These are phyloP conservation scores for Ariolimax columbianus DNA, from an alignment of 2,888 invertebrate genomes.

Conservation along the genomic window DNA sequence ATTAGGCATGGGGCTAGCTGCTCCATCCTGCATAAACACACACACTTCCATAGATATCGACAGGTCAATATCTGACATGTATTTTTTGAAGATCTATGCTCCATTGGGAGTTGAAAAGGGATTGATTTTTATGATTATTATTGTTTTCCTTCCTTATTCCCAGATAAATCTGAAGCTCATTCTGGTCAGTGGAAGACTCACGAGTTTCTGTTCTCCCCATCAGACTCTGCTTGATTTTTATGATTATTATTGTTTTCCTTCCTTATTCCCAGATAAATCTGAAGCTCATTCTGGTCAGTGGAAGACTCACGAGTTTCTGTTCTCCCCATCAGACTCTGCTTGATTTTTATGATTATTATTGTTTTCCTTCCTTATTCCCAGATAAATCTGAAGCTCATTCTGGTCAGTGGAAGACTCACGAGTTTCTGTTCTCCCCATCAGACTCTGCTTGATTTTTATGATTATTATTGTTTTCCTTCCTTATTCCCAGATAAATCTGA, in stretches of 20 bases:
- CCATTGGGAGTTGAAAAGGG: too few species aligned
- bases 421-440: conserved; percentile 97
- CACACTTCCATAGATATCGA: too few species aligned
- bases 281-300: conserved; percentile 97
- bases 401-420: conserved; percentile 99
- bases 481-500: conserved; percentile 95
- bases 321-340: conserved; percentile 97
- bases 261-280: conserved; percentile 95
- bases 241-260: too few species aligned
- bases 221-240: conserved; percentile 94
- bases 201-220: conserved; percentile 98
- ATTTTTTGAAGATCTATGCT: too few species aligned
- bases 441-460: conserved; percentile 95
- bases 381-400: conserved; percentile 98
- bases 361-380: conserved; percentile 80
- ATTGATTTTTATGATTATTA: too few species aligned
- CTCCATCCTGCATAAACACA: too few species aligned
- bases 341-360: too few species aligned
- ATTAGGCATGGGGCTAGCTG: too few species aligned
- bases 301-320: conserved; percentile 99
- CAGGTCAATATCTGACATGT: too few species aligned
- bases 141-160: not conserved
- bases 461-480: not conserved
- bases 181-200: conserved; percentile 99
- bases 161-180: conserved; percentile 99